Base-by-base conservation (phyloP, 2,797 vertebrate genomes). In the Platalea minor region DNA sequence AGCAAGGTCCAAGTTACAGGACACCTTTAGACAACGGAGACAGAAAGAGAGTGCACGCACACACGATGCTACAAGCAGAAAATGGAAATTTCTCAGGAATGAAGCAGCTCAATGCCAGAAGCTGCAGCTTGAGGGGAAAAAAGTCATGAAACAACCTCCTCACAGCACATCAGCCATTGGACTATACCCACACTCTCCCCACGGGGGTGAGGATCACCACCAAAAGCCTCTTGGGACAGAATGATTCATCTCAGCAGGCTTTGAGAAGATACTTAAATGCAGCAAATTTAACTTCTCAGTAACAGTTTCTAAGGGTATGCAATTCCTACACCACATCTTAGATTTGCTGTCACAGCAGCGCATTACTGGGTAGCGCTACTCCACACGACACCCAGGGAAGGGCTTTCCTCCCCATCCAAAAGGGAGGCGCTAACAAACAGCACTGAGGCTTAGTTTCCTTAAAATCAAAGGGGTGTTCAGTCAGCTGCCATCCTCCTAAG, bases 241-340 rank as follows among this genome's bases (percentile, higher is more conserved):
- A 33, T 12, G 11, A 93, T 35, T 95, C 43, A 90, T 73, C 53
- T 57, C 24, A 0, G 23, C n/a, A 79, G 60, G 83, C 56, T 95
- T 80, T 41, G 18, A 86, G 56, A 76, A 92, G 51, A 69, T 33
- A 59, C 16, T 81, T 51, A 79, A 82, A 61, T 9, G 39, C 46
- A 90, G 61, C 35, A 73, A 85, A 75, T 57, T 24, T 48, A 88
- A 88, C 88, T 79, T 94, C 70, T 53, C 77, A 33, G 74, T 45
- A 50, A 35, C 35, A 50, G 45, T 63, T 91, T 89, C 86, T 84
- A 85, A 90, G 51, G 48, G 82, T 43, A 63, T 37, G 59, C 21
- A 86, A n/a, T 89, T 73, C 69, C 59, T 70, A 91, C 51, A 69
- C 3, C 29, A 23, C 39, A 28, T 59, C 69, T 73, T 16, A 37